Evolutionary conservation across 2,113 vertebrate species (phyloP).

Genomic region (Numida meleagris): DNA sequence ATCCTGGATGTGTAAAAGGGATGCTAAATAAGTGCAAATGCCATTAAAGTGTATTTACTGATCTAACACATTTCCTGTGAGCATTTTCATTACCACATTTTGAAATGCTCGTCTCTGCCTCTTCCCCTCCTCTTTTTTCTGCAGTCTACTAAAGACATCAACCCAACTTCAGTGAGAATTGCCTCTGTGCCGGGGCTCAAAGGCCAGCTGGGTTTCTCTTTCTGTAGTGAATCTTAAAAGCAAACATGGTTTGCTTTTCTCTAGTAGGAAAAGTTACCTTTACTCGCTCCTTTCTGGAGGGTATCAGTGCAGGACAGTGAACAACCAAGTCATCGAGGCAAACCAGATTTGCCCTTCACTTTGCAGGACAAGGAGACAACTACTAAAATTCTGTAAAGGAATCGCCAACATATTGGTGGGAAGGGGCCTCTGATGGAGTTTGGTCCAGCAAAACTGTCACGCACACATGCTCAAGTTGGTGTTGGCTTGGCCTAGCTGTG

Average conservation of each 20-base stretch:
- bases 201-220: not conserved
- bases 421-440: not conserved
- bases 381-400: not conserved
- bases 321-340: not conserved
- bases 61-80: slow-evolving; percentile 7
- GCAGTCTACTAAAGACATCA: not conserved
- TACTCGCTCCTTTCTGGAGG: not conserved
- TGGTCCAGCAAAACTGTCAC: not conserved
- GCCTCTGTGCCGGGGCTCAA: slow-evolving; percentile 3
- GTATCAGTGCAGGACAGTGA: accelerated
- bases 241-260: not conserved
- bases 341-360: accelerated
- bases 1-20: not conserved
- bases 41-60: slow-evolving; percentile 46
- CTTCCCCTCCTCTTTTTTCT: not conserved
- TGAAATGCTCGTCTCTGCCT: not conserved
- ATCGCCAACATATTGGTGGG: not conserved
- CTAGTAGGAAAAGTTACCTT: not conserved
- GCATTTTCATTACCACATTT: slow-evolving; percentile 27
- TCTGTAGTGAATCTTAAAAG: slow-evolving; percentile 27
- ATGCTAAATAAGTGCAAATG: slow-evolving; percentile 44
- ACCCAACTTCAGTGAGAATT: slow-evolving; percentile 38
- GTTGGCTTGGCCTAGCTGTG: not conserved
- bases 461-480: accelerated
- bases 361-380: not conserved